Evolutionary conservation across 2,888 invertebrate species (phyloP), one percentile per base, ranked within the genome.

Genomic region (Malachius bipustulatus): DNA sequence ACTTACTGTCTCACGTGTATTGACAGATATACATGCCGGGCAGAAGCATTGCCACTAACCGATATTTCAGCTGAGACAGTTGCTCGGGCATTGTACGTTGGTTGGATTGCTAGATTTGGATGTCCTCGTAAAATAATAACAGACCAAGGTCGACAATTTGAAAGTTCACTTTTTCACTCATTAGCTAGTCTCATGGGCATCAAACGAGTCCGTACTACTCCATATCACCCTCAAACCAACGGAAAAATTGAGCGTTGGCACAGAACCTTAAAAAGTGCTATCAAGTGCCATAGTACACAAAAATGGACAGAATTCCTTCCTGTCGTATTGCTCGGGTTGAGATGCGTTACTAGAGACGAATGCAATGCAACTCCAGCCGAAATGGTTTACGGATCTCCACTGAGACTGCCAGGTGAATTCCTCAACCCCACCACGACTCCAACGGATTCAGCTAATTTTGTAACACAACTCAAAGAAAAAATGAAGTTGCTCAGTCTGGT

Each of bases 271-370:
- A 47, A 48, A 34, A 34, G 46, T 1, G 44, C 47, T 1, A 41
- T 50, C 10, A 43, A 36, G 14, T 49, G 45, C 33, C 47, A 47
- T 35, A 32, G 33, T 4, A 37, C 31, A 10, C 26, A 33, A 3
- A 33, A 31, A 4, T 51, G 50, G 49, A 42, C 41, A 1, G 46
- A 45, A 27, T 27, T 34, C 2, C 42, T 52, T 2, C 48, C 54
- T 2, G 33, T 40, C 2, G 45, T 51, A 9, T 39, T 51, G 1
- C 37, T 51, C 3, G 51, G 49, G 3, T 45, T 53, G 2, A 37
- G 50, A 19, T 33, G 43, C n/a, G 47, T 50, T 2, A 49, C 44
- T 42, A 42, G 41, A 26, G 48, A 51, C 8, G 44, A 45, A 12
- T 9, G 42, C 2, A 13, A 27, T 9, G 14, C 38, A 3, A 38